Conservation (phyloP, 1,140 invertebrate species). For the Lasaia peninsularis region DNA sequence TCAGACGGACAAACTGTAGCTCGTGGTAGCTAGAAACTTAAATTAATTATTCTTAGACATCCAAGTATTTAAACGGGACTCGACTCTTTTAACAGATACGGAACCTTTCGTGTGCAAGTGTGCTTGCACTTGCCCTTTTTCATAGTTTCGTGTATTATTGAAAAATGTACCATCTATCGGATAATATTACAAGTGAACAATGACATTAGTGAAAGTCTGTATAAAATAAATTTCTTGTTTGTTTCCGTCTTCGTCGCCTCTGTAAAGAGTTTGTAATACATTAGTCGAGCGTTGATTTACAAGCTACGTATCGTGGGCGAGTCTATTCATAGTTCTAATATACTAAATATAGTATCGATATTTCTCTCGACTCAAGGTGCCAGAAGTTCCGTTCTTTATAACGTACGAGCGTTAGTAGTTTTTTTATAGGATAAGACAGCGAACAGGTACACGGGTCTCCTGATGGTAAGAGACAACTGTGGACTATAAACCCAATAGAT, state of each 20-base stretch:
- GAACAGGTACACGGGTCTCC: too few relatives aligned
- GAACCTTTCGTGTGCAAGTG: too few relatives aligned
- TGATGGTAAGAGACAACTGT: too few relatives aligned
- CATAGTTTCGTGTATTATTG: too few relatives aligned
- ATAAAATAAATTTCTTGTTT: conserved; percentile 20
- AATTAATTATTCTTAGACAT: too few relatives aligned
- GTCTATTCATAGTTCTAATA: conserved; percentile 71
- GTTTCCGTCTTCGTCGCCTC: conserved; percentile 23
- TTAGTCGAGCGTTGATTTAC: conserved; percentile 70
- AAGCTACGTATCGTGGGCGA: conserved; percentile 58
- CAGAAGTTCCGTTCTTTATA: conserved; percentile 43
- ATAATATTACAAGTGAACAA: not conserved
- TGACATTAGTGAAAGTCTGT: conserved; percentile 8
- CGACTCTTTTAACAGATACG: too few relatives aligned
- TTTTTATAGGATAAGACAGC: too few relatives aligned
- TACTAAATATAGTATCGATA: conserved; percentile 71
- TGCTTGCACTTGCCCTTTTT: too few relatives aligned
- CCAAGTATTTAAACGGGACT: too few relatives aligned
- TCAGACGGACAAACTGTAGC: too few relatives aligned
- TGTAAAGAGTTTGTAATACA: conserved; percentile 63
- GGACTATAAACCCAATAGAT: too few relatives aligned
- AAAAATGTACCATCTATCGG: not conserved
- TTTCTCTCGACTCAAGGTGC: conserved; percentile 53
- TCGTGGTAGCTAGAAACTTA: too few relatives aligned
- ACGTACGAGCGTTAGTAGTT: conserved; percentile 1